Percentiles rank a stretch among this genome's conserved stretches.
These are phyloP conservation scores for Tubulanus polymorphus DNA, from an alignment of 2,888 invertebrate genomes.

Conservation along the genomic window DNA sequence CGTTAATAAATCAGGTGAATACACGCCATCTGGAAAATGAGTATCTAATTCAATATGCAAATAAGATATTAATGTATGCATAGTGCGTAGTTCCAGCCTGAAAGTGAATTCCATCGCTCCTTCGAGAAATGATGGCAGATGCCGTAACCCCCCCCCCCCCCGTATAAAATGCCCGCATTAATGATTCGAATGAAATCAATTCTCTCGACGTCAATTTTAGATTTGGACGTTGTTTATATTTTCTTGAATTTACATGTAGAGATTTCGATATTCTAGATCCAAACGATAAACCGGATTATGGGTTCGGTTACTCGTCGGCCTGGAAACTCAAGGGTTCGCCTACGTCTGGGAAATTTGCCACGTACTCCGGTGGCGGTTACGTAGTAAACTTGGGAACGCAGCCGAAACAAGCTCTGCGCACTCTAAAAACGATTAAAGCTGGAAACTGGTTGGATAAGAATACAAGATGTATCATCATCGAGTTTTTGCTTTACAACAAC, in stretches of 20 bases:
- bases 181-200: too few species aligned
- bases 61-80: too few species aligned
- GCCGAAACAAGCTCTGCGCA: conserved; percentile 4
- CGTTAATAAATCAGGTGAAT: conserved; percentile 16
- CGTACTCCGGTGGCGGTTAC: conserved; percentile 32
- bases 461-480: conserved; percentile 22
- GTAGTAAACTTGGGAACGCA: conserved; percentile 18
- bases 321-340: conserved; percentile 37
- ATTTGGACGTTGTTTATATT: too few species aligned
- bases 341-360: conserved; percentile 34
- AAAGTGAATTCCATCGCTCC: background rate
- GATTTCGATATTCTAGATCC: conserved; percentile 5
- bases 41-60: too few species aligned
- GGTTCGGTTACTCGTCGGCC: conserved; percentile 25
- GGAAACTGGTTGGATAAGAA: conserved; percentile 20
- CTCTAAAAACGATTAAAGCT: conserved; percentile 11
- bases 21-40: too few species aligned
- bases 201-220: too few species aligned
- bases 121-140: too few species aligned
- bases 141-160: too few species aligned
- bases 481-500: conserved; percentile 24
- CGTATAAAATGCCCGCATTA: too few species aligned
- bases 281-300: background rate
- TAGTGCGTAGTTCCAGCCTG: background rate
- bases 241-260: too few species aligned